Evolutionary conservation across 1,140 invertebrate genomes (phyloP), one percentile per base, ranked within the genome.

Genomic region (Thaumetopoea pityocampa): DNA sequence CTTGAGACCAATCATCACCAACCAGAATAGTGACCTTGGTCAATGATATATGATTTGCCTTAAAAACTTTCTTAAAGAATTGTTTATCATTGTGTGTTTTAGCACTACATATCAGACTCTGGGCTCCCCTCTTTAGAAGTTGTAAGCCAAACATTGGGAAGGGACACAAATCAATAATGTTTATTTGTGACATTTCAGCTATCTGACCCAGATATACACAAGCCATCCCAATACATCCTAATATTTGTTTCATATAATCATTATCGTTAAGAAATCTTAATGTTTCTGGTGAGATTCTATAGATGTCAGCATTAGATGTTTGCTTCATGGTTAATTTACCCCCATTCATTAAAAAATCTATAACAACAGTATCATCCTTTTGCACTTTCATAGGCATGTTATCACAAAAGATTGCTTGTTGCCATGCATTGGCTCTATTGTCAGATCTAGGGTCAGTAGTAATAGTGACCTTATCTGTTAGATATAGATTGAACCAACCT

Each of bases 401-500:
- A 34, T 86, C 68, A 60, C 87, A 88, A 62, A 92, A 93, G 11
- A 94, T 76, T 11, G 91, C 91, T 66, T 92, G 90, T 66, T 94
- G 92, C 93, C 93, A 94, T 59, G 92, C 93, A 46, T 86, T 88
- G 12, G 86, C 83, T 35, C 78, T 63, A 5, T 80, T 81, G 3
- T 83, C 76, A 6, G 87, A 62, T 30, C 47, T 63, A 2, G 86
- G 87, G 59, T 88, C 64, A 9, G 81, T 87, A 15, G 86, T 88
- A 18, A 94, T 79, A 2, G 65, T 86, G 12, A 89, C 87, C 23
- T 88, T 85, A 8, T 91, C 87, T 59, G 91, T 89, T n/a, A 95
- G 77, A 64, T 91, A 67, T 30, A 94, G 80, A 61, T 91, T 89
- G 76, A 94, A 95, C 90, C 91, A 94, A 5, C 91, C 85, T 16